These are phyloP conservation scores for Anoura caudifer DNA, from an alignment of 2,113 vertebrate species.

Conservation along the genomic window DNA sequence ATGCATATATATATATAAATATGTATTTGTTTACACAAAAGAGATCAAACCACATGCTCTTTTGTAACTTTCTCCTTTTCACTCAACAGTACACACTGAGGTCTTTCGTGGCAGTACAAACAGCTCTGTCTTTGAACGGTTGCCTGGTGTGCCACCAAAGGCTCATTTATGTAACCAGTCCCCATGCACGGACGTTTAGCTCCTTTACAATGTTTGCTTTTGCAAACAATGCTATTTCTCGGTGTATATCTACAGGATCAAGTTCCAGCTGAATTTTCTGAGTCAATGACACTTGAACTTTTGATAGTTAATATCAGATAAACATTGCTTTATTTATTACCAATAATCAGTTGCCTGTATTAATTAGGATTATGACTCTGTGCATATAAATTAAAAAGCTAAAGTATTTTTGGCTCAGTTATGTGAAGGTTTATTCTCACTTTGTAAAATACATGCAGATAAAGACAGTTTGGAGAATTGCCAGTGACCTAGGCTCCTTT, in stretches of 20 bases:
- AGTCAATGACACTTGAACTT: not conserved
- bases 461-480: not conserved
- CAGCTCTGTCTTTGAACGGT: not conserved
- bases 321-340: not conserved
- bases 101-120: not conserved
- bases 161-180: not conserved
- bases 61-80: not conserved
- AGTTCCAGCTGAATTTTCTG: not conserved
- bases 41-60: not conserved
- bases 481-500: not conserved
- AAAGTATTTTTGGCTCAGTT: not conserved
- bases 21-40: not conserved
- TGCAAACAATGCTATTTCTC: not conserved
- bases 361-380: not conserved
- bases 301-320: not conserved
- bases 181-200: not conserved
- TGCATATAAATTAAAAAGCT: not conserved
- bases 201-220: not conserved
- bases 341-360: not conserved
- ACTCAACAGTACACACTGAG: not conserved
- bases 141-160: not conserved
- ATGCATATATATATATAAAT: not conserved
- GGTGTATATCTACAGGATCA: not conserved
- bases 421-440: not conserved
- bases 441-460: not conserved